These are phyloP conservation scores for Megaleporinus macrocephalus DNA, from an alignment of 2,113 vertebrate genomes.

Conservation along the genomic window DNA sequence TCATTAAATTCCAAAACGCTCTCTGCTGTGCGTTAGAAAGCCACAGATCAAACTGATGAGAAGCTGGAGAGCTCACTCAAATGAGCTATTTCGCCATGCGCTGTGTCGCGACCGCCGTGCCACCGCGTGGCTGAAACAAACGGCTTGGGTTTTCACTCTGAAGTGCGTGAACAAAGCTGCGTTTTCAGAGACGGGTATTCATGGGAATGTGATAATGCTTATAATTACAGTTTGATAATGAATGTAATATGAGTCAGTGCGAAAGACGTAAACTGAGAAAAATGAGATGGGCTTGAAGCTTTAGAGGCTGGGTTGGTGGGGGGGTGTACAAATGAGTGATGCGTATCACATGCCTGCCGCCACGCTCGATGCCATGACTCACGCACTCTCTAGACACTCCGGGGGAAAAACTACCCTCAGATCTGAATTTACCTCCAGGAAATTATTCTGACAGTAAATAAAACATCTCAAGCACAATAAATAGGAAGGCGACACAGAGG, in stretches of 20 bases:
- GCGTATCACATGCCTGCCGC: not conserved
- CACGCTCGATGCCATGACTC: slow-evolving; percentile 24
- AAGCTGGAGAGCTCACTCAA: not conserved
- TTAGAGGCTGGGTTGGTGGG: not conserved
- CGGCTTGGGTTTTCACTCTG: not conserved
- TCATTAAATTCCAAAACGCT: slow-evolving; percentile 50
- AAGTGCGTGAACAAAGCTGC: not conserved
- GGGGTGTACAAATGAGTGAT: slow-evolving; percentile 4
- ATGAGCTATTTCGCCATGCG: slow-evolving; percentile 15
- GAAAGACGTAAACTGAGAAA: too few species aligned
- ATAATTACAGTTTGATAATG: not conserved
- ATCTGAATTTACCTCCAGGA: slow-evolving; percentile 60
- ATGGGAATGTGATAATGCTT: not conserved
- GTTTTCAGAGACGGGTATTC: not conserved
- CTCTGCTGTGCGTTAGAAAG: slow-evolving; percentile 37
- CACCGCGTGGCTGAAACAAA: not conserved
- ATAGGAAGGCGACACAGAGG: slow-evolving; percentile 32
- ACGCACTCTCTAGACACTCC: slow-evolving; percentile 29
- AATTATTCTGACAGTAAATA: slow-evolving; percentile 59
- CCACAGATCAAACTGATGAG: slow-evolving; percentile 46
- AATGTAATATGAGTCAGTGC: not conserved
- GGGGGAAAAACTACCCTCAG: slow-evolving; percentile 36
- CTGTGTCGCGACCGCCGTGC: not conserved
- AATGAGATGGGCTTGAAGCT: not conserved
- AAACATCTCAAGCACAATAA: slow-evolving; percentile 54